Percentiles rank a stretch among this genome's conserved stretches.
Evolutionary conservation across 2,888 invertebrate species (phyloP).

Genomic region (Trichopoda pennipes): DNA sequence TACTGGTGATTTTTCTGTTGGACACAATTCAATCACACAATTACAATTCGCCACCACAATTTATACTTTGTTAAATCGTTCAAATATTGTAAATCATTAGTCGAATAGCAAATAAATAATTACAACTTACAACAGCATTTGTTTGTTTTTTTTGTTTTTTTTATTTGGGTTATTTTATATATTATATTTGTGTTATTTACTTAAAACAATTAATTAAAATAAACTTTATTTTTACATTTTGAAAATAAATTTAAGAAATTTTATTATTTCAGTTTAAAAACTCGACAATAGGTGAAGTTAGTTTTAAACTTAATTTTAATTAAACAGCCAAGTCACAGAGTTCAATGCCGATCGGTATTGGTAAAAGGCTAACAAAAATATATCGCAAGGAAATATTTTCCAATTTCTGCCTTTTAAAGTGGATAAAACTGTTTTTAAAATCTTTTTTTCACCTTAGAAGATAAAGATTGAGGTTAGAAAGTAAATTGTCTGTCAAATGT

Average conservation of each 20-base stretch:
- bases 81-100: conserved; percentile 46
- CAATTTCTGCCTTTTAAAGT: no score
- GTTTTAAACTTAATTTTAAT: conserved; percentile 41
- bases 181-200: conserved; percentile 52
- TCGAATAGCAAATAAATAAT: conserved; percentile 45
- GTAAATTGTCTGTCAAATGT: no score
- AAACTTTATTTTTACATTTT: conserved; percentile 25
- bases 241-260: conserved; percentile 33
- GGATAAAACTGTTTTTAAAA: no score
- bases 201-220: conserved; percentile 44
- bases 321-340: neutral
- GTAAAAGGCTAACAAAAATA: no score
- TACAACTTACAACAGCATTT: conserved; percentile 49
- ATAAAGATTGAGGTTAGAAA: no score
- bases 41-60: conserved; percentile 45
- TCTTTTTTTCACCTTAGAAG: no score
- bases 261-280: conserved; percentile 13
- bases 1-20: conserved; percentile 72
- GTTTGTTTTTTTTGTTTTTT: conserved; percentile 45
- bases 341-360: no score
- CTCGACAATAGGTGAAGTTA: conserved; percentile 45
- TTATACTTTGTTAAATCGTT: neutral
- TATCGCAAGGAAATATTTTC: no score
- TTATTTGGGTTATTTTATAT: conserved; percentile 49
- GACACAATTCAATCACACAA: conserved; percentile 66